Percentiles rank a stretch among this genome's conserved stretches.
These are phyloP conservation scores for Troglohyphantes excavatus DNA, from an alignment of 2,888 invertebrate species.

Conservation along the genomic window DNA sequence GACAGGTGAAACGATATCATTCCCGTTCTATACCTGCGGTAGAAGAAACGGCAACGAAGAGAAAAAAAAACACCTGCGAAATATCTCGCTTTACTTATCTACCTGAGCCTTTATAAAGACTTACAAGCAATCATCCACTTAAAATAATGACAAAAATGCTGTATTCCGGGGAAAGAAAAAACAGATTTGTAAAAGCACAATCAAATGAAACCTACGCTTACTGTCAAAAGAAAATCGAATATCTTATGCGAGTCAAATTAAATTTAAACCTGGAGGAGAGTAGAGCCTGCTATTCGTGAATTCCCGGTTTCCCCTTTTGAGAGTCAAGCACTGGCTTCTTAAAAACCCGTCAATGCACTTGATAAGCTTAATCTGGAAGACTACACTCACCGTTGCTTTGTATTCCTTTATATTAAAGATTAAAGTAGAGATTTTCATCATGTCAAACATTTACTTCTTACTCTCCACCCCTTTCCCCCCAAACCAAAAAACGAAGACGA, in stretches of 20 bases:
- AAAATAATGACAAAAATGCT: conserved; percentile 63
- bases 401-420: conserved; percentile 57
- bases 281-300: background rate
- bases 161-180: conserved; percentile 5
- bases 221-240: conserved; percentile 52
- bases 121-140: conserved; percentile 50
- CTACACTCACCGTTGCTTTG: background rate
- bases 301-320: background rate
- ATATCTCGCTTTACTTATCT: background rate
- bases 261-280: conserved; percentile 53
- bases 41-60: too few relatives aligned
- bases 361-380: conserved; percentile 54
- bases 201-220: conserved; percentile 46
- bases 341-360: conserved; percentile 67
- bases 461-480: background rate
- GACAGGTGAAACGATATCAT: conserved; percentile 22
- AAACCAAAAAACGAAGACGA: conserved; percentile 8
- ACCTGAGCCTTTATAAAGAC: conserved; percentile 22
- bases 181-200: conserved; percentile 30
- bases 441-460: conserved; percentile 56
- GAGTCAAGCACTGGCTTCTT: conserved; percentile 9
- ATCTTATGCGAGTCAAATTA: conserved; percentile 61
- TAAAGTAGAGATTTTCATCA: conserved; percentile 75
- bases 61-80: conserved; percentile 3
- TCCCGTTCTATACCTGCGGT: background rate